phyloP scores from a whole-genome alignment of 2,888 invertebrate genomes.

The Ferrisia virgata region DNA sequence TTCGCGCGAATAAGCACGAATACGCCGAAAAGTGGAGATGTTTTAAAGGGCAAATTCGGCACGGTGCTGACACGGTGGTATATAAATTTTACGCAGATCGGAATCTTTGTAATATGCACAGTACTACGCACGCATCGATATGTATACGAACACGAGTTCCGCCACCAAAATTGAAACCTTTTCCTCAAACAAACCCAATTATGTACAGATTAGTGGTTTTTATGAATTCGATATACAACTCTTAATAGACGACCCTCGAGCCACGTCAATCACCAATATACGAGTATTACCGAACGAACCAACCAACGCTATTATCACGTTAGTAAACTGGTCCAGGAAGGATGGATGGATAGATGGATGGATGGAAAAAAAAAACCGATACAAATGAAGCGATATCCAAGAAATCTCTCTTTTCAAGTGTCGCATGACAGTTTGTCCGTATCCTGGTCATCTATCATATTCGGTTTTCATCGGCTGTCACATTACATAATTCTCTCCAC shows the following conservation, averaged over 20 bases:
- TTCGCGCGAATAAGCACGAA: constrained; percentile 43
- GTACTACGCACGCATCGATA: too few species aligned
- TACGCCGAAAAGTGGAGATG: not conserved
- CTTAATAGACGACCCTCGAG: not conserved
- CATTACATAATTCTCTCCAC: not conserved
- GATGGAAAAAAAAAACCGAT: not conserved
- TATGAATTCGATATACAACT: constrained; percentile 32
- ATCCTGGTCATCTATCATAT: constrained; percentile 26
- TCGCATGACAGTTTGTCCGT: not conserved
- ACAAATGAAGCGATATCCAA: not conserved
- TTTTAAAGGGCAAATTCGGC: constrained; percentile 32
- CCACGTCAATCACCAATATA: not conserved
- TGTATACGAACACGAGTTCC: constrained; percentile 12
- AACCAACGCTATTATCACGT: not conserved
- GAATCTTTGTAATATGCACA: constrained; percentile 25
- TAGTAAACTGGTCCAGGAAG: not conserved
- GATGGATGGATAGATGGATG: too few species aligned
- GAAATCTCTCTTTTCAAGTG: constrained; percentile 3
- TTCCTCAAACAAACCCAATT: constrained; percentile 27
- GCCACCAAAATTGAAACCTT: not conserved
- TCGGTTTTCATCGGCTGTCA: constrained; percentile 28
- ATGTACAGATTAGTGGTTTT: constrained; percentile 45
- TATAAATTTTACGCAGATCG: not conserved
- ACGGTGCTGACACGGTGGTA: constrained; percentile 35
- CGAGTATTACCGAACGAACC: too few species aligned